Conservation (phyloP, 2,888 invertebrate species). For the Vannuccia rotundouncinata region DNA sequence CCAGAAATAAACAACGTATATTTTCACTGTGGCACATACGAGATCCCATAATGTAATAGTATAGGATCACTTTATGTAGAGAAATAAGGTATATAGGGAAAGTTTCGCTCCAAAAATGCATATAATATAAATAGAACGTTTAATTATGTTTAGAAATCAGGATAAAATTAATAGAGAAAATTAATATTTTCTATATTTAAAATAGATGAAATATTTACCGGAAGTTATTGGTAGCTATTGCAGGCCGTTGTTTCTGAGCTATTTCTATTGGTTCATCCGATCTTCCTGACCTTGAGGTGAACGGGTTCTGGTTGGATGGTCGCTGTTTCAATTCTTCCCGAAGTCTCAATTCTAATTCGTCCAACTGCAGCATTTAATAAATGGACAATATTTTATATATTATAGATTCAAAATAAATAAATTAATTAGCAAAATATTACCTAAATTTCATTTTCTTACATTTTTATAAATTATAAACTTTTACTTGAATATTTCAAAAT, state of each 20-base stretch:
- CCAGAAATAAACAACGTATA: background rate
- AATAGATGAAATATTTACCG: too few relatives aligned
- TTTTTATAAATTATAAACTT: background rate
- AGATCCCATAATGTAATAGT: too few relatives aligned
- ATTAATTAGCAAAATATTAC: background rate
- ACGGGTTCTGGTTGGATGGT: background rate
- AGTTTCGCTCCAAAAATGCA: too few relatives aligned
- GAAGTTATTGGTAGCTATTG: too few relatives aligned
- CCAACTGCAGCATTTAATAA: slow-evolving; percentile 60
- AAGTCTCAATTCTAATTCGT: background rate
- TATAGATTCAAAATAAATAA: background rate
- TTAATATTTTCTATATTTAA: too few relatives aligned
- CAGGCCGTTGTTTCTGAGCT: too few relatives aligned
- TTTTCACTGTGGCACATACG: background rate
- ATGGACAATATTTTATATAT: slow-evolving; percentile 39
- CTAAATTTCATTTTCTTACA: background rate
- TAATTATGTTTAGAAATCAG: too few relatives aligned
- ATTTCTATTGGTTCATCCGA: background rate
- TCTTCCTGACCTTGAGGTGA: background rate
- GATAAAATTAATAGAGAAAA: too few relatives aligned
- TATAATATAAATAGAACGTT: background rate
- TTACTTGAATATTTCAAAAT: too few relatives aligned
- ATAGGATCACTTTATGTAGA: too few relatives aligned
- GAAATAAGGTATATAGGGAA: too few relatives aligned
- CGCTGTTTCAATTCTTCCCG: background rate